Percentiles rank a stretch among this genome's conserved stretches.
Evolutionary conservation across 2,797 vertebrate genomes (phyloP).

Genomic region (Chrosomus eos): DNA sequence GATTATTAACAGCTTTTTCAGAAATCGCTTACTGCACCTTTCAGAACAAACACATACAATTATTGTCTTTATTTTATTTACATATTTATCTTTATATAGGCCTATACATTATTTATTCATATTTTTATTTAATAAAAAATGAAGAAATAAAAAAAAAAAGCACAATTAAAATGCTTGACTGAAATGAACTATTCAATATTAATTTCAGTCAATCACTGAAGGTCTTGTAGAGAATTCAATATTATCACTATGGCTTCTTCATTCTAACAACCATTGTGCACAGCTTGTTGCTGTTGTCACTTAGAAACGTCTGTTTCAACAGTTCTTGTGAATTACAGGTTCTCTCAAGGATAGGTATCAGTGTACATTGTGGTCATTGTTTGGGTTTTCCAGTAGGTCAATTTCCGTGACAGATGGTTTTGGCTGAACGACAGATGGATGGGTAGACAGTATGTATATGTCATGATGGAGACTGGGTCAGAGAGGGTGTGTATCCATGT

Average conservation of each 20-base stretch:
- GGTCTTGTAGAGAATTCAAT: not conserved
- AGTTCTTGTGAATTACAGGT: not conserved
- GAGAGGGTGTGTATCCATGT: not conserved
- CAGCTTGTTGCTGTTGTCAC: not conserved
- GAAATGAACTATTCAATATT: not conserved
- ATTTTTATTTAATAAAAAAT: not conserved
- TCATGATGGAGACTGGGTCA: conserved; percentile 33
- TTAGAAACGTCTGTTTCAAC: not conserved
- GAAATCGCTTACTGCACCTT: no score
- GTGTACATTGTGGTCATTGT: conserved; percentile 21
- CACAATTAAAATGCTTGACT: not conserved
- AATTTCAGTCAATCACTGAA: not conserved
- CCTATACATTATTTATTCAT: not conserved
- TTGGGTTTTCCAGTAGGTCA: conserved; percentile 12
- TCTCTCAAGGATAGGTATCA: conserved; percentile 5
- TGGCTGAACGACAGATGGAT: conserved; percentile 55
- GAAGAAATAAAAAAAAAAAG: not conserved
- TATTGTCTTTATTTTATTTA: not conserved
- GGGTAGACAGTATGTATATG: conserved; percentile 34
- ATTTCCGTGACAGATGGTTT: conserved; percentile 59
- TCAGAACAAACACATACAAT: not conserved
- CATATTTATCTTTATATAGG: not conserved
- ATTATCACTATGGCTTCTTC: not conserved
- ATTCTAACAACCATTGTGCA: not conserved
- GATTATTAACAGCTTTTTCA: no score